phyloP scores from a whole-genome alignment of 2,797 vertebrate genomes.

The Amblyopsis hoosieri region DNA sequence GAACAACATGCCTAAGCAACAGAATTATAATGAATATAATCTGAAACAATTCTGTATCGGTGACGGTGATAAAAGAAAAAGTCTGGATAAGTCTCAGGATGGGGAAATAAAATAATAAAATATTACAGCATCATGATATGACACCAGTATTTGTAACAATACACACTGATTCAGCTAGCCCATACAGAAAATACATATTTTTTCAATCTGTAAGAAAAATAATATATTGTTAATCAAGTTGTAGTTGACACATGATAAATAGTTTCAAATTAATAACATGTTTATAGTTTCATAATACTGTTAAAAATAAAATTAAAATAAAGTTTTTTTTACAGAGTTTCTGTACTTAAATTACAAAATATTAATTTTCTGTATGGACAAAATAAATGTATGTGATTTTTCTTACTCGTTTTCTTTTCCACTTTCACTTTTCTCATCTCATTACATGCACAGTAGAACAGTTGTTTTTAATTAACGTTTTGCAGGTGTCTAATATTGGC shows the following conservation, averaged over 20 bases:
- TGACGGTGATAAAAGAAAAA: slow-evolving; percentile 24
- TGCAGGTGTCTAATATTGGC: slow-evolving; percentile 9
- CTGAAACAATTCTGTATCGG: slow-evolving; percentile 47
- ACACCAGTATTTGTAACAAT: slow-evolving; percentile 17
- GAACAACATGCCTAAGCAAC: slow-evolving; percentile 27
- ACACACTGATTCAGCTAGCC: slow-evolving; percentile 35
- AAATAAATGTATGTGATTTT: slow-evolving; percentile 8
- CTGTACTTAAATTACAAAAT: too few species aligned
- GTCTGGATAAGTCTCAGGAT: slow-evolving; percentile 14
- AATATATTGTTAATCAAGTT: too few species aligned
- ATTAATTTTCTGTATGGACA: slow-evolving; percentile 7
- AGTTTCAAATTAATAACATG: background rate
- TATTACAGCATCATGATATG: slow-evolving; percentile 24
- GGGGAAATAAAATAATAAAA: slow-evolving; percentile 19
- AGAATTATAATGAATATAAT: slow-evolving; percentile 45
- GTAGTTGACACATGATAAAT: slow-evolving; percentile 32
- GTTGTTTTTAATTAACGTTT: slow-evolving; percentile 19
- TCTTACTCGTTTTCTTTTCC: background rate
- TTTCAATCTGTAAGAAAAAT: too few species aligned
- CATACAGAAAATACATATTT: slow-evolving; percentile 32
- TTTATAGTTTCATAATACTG: slow-evolving; percentile 8
- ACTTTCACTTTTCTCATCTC: background rate
- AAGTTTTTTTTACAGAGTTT: too few species aligned
- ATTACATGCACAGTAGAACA: slow-evolving; percentile 4
- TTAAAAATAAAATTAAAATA: background rate